Evolutionary conservation across 2,888 invertebrate species (phyloP), one percentile per base, ranked within the genome.

Genomic region (Tetropium fuscum): DNA sequence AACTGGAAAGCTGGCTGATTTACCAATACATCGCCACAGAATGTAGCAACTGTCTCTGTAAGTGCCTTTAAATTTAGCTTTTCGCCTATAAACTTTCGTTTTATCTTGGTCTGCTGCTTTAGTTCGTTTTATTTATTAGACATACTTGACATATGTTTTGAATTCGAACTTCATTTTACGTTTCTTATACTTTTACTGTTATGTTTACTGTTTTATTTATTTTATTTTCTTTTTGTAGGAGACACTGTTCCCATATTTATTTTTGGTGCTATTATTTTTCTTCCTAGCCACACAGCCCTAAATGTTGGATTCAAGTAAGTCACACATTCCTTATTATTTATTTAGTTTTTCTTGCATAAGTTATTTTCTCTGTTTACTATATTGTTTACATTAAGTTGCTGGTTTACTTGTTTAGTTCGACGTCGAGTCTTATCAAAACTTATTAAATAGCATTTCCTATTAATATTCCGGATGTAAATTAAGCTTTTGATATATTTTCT

Each of bases 1-100:
- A 89, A 79, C 77, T 89, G 78, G 88, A 89, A 78, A 87, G 88
- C 78, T 89, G 89, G 89, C 83, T 89, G 72, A 87, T 88, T 79
- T 89, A 88, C 81, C 88, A 88, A 74, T 88, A 87, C 81, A 86
- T 89, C 69, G 84, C 87, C 73, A 87, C 87, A 71, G 88, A 88
- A 81, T 88, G 88, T 79, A 87, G 86, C 81, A 84, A 87, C 68
- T 87, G 87, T 74, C 83, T 87, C 74, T 88, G 89, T 89, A 83
- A 86, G 88, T 87, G 60, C 30, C 30, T 59, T 65, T 65, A 60
- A 66, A 25, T 34, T 53, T 30, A 32, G 22, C 44, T 53, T 19
- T 34, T 22, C 49, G 59, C 63, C 63, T 74, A 72, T 74, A 74
- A 54, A 65, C 75, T 70, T 11, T 70, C 64, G 66, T 76, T 71